Base-by-base conservation (phyloP, 2,113 vertebrate genomes). In the Atractosteus spatula region DNA sequence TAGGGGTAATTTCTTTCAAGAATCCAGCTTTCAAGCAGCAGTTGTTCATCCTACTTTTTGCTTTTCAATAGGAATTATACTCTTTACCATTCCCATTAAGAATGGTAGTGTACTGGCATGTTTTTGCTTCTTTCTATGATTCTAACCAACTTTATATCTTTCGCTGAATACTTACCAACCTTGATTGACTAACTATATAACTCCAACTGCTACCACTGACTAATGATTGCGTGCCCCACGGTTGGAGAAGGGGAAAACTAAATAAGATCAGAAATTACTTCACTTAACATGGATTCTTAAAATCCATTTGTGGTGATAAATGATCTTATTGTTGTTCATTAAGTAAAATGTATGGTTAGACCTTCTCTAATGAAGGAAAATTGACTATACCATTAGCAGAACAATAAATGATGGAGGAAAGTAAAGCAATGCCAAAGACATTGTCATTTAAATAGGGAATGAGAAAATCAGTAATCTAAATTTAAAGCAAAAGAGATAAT, bases 381-480 rank as follows among this genome's bases (percentile, higher is more conserved):
- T 77, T 72, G 71, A 41, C 55, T 55, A 56, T 65, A 59, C 51
- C 75, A 82, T 82, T 74, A 76, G 41, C 59, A 70, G 56, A 8
- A 55, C 12, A 29, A 74, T 69, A 64, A 55, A 74, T 64, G 47
- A 69, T 61, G 12, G 59, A 63, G 70, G 61, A 64, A 16, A 62
- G 43, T n/a, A 59, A 62, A 47, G 43, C 41, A 57, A 59, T 66
- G 63, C 64, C 65, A 73, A 41, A 59, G 66, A 66, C 51, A 72
- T 71, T 76, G 67, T 72, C 71, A 79, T 79, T 76, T 72, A 72
- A 77, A 77, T 71, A 76, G 42, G 57, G 51, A 63, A 65, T 29
- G 63, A 68, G 69, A 62, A 73, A 82, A 82, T 64, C 64, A 68
- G 16, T 66, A 29, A 71, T 73, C 76, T 63, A 59, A 61, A 71